Percentiles rank a stretch among this genome's conserved stretches.
phyloP scores from a whole-genome alignment of 92 coral and sea anemone species.

The Epizoanthus illoricatus region DNA sequence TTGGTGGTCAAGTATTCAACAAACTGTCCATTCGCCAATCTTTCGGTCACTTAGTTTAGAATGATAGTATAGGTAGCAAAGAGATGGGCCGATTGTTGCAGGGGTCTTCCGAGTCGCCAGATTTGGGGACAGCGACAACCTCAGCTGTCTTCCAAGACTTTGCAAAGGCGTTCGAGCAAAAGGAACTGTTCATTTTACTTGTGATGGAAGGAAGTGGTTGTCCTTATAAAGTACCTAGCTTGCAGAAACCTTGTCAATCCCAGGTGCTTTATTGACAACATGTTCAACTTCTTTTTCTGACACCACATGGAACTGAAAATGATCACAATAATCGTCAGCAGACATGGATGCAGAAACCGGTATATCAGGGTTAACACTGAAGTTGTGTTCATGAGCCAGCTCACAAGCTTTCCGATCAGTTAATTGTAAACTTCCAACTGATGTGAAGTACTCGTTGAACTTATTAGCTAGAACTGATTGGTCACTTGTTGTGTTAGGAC shows the following conservation, averaged over 20 bases:
- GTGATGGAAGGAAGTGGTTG: constrained; percentile 25
- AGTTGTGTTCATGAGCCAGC: constrained; percentile 17
- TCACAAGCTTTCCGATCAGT: constrained; percentile 36
- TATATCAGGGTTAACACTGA: constrained; percentile 7
- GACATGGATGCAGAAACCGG: not conserved
- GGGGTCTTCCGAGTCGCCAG: constrained; percentile 32
- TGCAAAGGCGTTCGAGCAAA: constrained; percentile 31
- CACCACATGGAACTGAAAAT: constrained; percentile 23
- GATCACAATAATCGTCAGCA: not conserved
- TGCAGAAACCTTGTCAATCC: not conserved
- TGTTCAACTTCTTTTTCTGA: constrained; percentile 31
- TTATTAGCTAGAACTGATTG: constrained; percentile 10
- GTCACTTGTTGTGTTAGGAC: not conserved
- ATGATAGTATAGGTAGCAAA: constrained; percentile 44
- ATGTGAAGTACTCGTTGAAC: constrained; percentile 26
- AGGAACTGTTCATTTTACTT: constrained; percentile 44
- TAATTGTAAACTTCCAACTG: constrained; percentile 24
- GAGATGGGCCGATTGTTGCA: constrained; percentile 47
- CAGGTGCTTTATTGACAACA: constrained; percentile 44
- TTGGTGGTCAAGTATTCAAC: constrained; percentile 37
- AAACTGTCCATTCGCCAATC: constrained; percentile 53
- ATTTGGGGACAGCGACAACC: constrained; percentile 13
- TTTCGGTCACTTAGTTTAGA: constrained; percentile 40
- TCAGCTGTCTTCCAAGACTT: constrained; percentile 33
- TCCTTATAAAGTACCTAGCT: constrained; percentile 18